Conservation (phyloP, 2,797 vertebrate genomes). For the Columba guinea region DNA sequence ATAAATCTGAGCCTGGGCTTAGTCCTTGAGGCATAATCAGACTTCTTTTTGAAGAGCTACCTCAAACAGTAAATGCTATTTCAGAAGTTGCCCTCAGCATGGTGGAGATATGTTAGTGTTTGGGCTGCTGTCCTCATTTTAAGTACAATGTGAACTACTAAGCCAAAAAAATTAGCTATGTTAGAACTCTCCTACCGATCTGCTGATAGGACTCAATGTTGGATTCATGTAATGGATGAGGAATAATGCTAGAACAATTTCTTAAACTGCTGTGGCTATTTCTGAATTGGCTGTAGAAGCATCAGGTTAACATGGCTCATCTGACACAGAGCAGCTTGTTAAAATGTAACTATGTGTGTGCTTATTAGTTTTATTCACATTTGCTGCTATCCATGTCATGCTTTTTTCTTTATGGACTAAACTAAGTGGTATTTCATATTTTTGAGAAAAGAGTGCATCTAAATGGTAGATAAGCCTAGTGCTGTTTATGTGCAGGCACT, state of each 20-base stretch:
- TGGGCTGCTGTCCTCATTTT: background rate
- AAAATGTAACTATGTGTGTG: background rate
- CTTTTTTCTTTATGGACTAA: background rate
- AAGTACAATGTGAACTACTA: background rate
- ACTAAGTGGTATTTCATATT: background rate
- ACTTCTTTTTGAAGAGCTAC: background rate
- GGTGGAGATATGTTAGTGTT: background rate
- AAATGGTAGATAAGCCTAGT: background rate
- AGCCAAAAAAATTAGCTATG: background rate
- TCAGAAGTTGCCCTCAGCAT: background rate
- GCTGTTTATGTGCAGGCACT: background rate
- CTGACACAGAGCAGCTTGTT: background rate
- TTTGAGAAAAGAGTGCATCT: background rate
- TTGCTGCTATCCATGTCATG: rapidly evolving
- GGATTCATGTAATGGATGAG: background rate
- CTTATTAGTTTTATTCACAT: background rate
- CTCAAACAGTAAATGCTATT: background rate
- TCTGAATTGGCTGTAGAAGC: background rate
- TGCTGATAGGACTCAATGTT: background rate
- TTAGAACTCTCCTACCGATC: background rate
- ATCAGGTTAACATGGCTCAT: background rate
- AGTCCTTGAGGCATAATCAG: background rate
- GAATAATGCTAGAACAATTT: background rate
- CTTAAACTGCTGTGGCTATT: background rate
- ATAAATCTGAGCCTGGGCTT: background rate